These are phyloP conservation scores for Drosophila kohkoa DNA, from an alignment of 1,140 invertebrate species.

Conservation along the genomic window DNA sequence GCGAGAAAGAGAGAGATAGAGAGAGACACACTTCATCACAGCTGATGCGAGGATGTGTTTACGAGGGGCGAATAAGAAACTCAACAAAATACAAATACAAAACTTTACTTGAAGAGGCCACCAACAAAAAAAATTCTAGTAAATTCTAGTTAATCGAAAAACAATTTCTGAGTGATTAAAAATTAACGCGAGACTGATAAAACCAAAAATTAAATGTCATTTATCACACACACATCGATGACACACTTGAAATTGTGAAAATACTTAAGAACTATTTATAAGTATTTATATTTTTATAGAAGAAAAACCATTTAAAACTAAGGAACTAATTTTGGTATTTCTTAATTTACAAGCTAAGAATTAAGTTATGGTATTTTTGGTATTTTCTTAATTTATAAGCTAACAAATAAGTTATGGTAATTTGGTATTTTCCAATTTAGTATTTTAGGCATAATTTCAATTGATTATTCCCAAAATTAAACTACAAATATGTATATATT, in stretches of 20 bases:
- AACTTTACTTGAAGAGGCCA: neutral
- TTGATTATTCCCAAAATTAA: too few species aligned
- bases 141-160: neutral
- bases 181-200: neutral
- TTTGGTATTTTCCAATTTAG: too few species aligned
- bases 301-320: too few species aligned
- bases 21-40: slow-evolving; percentile 26
- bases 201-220: neutral
- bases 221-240: neutral
- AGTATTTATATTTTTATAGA: too few species aligned
- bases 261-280: neutral
- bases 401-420: too few species aligned
- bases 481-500: too few species aligned
- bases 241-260: neutral
- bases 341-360: too few species aligned
- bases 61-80: neutral
- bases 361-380: too few species aligned
- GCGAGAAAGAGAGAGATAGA: neutral
- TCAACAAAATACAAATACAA: neutral
- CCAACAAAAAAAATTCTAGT: too few species aligned
- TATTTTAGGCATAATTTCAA: too few species aligned
- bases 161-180: neutral
- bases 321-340: too few species aligned
- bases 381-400: too few species aligned
- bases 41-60: slow-evolving; percentile 18